Evolutionary conservation across 2,113 vertebrate species (phyloP), one percentile per base, ranked within the genome.

Genomic region (Chamaetylas fuelleborni): DNA sequence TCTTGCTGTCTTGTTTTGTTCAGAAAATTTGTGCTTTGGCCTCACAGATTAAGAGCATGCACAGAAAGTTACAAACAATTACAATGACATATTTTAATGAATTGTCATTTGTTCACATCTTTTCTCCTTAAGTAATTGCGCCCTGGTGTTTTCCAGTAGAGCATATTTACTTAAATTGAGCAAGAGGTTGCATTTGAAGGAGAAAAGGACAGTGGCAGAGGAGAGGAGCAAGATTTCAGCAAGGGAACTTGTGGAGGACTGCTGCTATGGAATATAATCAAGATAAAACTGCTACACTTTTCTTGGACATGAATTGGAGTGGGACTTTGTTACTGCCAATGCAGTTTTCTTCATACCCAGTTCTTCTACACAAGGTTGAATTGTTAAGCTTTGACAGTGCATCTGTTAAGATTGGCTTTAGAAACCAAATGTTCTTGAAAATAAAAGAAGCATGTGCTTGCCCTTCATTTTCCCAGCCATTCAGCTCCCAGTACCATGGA

Each of bases 401-500:
- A 92, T 95, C 95, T 94, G 95, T 92, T 86, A 66, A 58, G 67
- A 88, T 19, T 86, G 78, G 74, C 88, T 94, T 67, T 48, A 88
- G 74, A 95, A 94, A 94, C 58, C 62, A 82, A 95, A 73, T 29
- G 79, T 86, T 95, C 91, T 88, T 77, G 78, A 86, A 89, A 82
- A 66, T 12, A 69, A 69, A 80, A 73, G 51, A 91, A 93, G 57
- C 24, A 64, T 13, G 57, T 79, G 73, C 73, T 61, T 74, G 53
- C 61, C 73, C 57, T 94, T 89, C 58, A 4, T 51, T 79, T 65
- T 56, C 47, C n/a, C 80, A 65, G 34, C 56, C 64, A 74, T 25
- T 78, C 74, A 81, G 62, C 34, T 90, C 67, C 79, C 71, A 8
- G 62, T 11, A 36, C 12, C 33, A 11, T 1, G 4, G 31, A 72